A percentile compares a stretch with the other conserved stretches of the same genome.
Conservation (phyloP, 1,140 invertebrate species). For the Sipha flava region DNA sequence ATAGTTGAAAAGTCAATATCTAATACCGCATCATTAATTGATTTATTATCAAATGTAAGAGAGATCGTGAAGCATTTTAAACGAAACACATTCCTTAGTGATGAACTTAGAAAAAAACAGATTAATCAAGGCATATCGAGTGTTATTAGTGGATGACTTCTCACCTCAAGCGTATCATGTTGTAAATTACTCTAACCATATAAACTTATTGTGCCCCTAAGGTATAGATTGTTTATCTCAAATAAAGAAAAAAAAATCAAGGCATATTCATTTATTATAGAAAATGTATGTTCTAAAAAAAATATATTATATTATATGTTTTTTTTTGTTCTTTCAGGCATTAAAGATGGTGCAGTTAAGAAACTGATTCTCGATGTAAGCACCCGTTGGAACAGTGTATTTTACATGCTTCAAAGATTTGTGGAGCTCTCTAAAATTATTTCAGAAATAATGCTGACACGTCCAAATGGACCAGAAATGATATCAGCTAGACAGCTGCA, state of each 20-base stretch:
- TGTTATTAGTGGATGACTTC: too few relatives aligned
- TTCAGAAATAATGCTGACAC: constrained; percentile 40
- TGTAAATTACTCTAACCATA: too few relatives aligned
- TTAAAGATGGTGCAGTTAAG: constrained; percentile 34
- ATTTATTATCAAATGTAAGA: background rate
- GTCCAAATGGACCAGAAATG: constrained; percentile 35
- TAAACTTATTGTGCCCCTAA: too few relatives aligned
- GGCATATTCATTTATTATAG: background rate
- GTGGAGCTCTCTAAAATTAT: constrained; percentile 40
- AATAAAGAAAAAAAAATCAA: background rate
- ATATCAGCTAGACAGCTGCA: background rate
- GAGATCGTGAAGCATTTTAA: background rate
- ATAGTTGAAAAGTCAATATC: background rate
- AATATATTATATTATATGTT: background rate
- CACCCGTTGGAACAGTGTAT: constrained; percentile 43
- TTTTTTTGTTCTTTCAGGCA: background rate
- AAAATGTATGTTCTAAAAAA: background rate
- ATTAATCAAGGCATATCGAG: background rate
- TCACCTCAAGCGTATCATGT: too few relatives aligned
- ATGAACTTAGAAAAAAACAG: background rate
- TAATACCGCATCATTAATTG: background rate
- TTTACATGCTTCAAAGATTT: constrained; percentile 44
- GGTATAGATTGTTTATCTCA: too few relatives aligned
- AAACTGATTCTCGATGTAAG: constrained; percentile 40
- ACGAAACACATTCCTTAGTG: background rate